Conservation (phyloP, 1,140 invertebrate species). For the Dolichoris vasculosae region DNA sequence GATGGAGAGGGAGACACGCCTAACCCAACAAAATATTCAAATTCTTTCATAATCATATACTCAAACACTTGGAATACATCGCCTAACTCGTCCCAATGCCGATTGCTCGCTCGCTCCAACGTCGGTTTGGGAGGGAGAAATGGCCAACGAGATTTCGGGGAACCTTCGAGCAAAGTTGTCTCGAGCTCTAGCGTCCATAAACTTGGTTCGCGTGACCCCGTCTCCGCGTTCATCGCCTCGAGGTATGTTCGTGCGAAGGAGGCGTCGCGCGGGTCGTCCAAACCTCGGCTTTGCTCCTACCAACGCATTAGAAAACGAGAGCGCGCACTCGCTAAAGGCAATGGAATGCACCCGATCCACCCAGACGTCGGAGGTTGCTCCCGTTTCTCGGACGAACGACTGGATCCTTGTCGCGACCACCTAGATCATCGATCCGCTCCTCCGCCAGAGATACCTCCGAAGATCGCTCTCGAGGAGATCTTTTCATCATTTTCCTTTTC, state of each 20-base stretch:
- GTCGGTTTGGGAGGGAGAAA: background rate
- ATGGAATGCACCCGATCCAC: slow-evolving; percentile 64
- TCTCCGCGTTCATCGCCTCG: background rate
- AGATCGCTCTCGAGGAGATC: no score
- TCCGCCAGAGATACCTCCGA: no score
- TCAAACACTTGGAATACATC: background rate
- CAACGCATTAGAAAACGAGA: slow-evolving; percentile 55
- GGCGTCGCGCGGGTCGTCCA: background rate
- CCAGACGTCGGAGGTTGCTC: slow-evolving; percentile 12
- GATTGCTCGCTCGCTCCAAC: background rate
- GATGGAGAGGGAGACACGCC: background rate
- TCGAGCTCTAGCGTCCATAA: background rate
- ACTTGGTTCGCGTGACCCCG: slow-evolving; percentile 10
- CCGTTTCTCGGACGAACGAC: background rate
- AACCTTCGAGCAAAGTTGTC: background rate
- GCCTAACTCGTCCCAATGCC: background rate
- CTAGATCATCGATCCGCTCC: no score
- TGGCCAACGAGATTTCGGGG: background rate
- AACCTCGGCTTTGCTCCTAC: background rate
- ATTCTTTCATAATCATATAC: slow-evolving; percentile 29
- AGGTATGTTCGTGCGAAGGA: background rate
- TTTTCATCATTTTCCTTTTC: background rate
- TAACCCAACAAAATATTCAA: slow-evolving; percentile 13
- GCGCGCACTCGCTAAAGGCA: slow-evolving; percentile 65
- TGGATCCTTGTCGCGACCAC: background rate